Evolutionary conservation across 2,113 vertebrate species (phyloP), one percentile per base, ranked within the genome.

Genomic region (Sinocyclocheilus anophthalmus): DNA sequence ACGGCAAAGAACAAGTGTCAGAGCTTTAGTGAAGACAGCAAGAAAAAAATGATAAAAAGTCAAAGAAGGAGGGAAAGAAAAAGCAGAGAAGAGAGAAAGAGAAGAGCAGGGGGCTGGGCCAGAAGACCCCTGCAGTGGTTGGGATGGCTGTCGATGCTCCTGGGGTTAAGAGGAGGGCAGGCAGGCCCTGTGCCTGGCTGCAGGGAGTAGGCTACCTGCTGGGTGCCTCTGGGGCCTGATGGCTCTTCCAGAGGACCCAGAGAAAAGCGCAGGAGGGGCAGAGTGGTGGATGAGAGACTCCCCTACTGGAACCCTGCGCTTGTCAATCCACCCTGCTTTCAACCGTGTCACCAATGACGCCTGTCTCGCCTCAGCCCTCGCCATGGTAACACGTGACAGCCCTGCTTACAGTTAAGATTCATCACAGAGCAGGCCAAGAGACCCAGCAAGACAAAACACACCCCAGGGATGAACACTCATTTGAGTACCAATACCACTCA

Each of bases 131-230:
- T 50, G 59, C 39, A 8, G 88, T 57, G 85, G 59, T 63, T 30
- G 90, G 88, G 88, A 91, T 91, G 85, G 90, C 88, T 87, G 90
- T 89, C 83, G 79, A 80, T 89, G 87, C 87, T 89, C 88, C 85
- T 83, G 88, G 90, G 88, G 88, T 90, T 90, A 90, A 90, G 89
- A 89, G 88, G 85, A 88, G 90, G 88, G 87, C 88, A 89, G 77
- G 88, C 88, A 87, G 87, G 85, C 90, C 86, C 88, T 91, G 89
- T 91, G 90, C 88, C 90, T 82, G 90, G 89, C 90, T 86, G 87
- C 84, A 86, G 90, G 90, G 87, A 86, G 87, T 67, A 48, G 88
- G 85, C 90, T 85, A 72, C 90, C 90, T 87, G 87, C 86, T 84
- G 88, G 85, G 90, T 48, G 85, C 88, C 89, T 90, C 84, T 84